phyloP scores from a whole-genome alignment of 1,140 invertebrate genomes.

The Mya arenaria region DNA sequence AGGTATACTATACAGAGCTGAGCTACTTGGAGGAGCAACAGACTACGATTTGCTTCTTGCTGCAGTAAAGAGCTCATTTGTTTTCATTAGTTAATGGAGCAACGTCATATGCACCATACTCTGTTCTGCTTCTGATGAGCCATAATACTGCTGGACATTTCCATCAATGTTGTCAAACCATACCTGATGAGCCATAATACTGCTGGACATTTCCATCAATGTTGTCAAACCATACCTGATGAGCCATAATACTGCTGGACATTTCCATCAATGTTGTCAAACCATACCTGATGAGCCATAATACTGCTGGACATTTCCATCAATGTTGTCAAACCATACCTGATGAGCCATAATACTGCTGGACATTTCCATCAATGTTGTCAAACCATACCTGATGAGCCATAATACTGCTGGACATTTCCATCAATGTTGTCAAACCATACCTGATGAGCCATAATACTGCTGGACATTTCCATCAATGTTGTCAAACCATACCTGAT shows the following conservation, averaged over 20 bases:
- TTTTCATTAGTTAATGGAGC: conserved; percentile 7
- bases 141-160: background rate
- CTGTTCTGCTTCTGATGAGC: background rate
- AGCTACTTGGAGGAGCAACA: background rate
- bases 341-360: too few species aligned
- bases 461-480: too few species aligned
- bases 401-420: too few species aligned
- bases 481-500: too few species aligned
- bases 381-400: too few species aligned
- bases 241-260: background rate
- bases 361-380: too few species aligned
- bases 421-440: too few species aligned
- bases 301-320: background rate
- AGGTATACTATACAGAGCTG: too few species aligned
- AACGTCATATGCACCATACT: background rate
- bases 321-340: too few species aligned
- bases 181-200: background rate
- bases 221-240: too few species aligned
- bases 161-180: too few species aligned
- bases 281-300: background rate
- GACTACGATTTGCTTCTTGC: background rate
- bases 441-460: too few species aligned
- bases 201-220: background rate
- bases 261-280: background rate
- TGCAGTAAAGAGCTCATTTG: background rate